These are phyloP conservation scores for Avahi laniger DNA, from an alignment of 2,797 vertebrate genomes.

Conservation along the genomic window DNA sequence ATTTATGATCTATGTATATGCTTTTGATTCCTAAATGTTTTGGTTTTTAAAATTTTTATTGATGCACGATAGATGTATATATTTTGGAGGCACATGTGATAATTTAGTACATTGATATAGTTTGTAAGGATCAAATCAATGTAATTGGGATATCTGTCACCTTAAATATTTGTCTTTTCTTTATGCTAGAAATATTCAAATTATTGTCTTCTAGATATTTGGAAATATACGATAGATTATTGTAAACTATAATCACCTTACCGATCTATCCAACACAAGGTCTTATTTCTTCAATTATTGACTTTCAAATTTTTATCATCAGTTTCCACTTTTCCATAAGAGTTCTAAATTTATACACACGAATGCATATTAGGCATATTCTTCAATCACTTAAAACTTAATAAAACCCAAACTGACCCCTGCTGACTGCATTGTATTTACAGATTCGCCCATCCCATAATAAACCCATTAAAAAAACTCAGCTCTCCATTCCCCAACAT, in stretches of 20 bases:
- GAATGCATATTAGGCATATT: neutral
- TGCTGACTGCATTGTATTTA: neutral
- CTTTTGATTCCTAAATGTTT: neutral
- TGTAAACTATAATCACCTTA: neutral
- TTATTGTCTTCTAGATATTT: neutral
- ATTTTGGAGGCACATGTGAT: neutral
- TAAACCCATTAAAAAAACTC: neutral
- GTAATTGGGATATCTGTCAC: neutral
- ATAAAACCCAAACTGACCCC: neutral
- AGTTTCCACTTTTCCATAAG: neutral
- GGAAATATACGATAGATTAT: neutral
- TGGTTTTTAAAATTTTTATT: neutral
- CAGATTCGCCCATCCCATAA: neutral
- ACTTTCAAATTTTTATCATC: neutral
- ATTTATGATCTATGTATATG: neutral
- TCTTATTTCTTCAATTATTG: neutral
- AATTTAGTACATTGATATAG: neutral
- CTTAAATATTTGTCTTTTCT: neutral
- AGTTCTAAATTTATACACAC: neutral
- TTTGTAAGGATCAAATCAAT: neutral
- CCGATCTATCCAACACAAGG: neutral
- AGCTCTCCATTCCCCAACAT: neutral
- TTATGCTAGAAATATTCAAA: neutral
- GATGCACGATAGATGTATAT: neutral
- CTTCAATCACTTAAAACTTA: neutral